Evolutionary conservation across 2,797 vertebrate species (phyloP), one percentile per base, ranked within the genome.

Genomic region (Xenopus petersii): DNA sequence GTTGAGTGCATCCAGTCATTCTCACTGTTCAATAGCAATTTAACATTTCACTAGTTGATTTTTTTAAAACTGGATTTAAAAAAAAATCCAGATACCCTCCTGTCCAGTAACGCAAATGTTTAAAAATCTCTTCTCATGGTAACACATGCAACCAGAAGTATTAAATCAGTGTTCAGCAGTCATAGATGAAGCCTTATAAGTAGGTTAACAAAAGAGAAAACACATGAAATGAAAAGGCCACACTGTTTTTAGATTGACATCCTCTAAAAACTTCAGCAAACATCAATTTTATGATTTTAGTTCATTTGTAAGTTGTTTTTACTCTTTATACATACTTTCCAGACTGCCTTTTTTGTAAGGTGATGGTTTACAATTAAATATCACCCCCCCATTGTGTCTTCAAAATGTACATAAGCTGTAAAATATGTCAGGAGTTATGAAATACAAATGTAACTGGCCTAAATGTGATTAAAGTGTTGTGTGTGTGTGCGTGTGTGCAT

Each of bases 291-390:
- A 93, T 98, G 98, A 94, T 92, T 95, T 86, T 83, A 93, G 93
- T 95, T 94, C 97, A 95, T 97, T 97, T 98, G 96, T 98, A 96
- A 94, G 94, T 95, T 95, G 91, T 97, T 98, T 99, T 95, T 97
- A 98, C 96, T 98, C 94, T 98, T 98, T 99, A 93, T 98, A 99
- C 95, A 95, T 95, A 93, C 95, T 98, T 99, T 96, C 95, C 93
- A 95, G 93, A 98, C 92, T 96, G 96, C 96, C 96, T 98, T 98
- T 97, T 78, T 98, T 98, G 94, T 98, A 98, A 93, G 89, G 58
- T 88, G 89, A 90, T 93, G 95, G 92, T 98, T 97, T 97, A 92
- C 96, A 96, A 93, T 93, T 88, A 88, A 72, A 42, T 42, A 68
- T 65, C 36, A 94, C 91, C 26, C 91, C 91, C 92, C 93, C 94